Base-by-base conservation (phyloP, 2,888 invertebrate species). In the Epinotia ramella region DNA sequence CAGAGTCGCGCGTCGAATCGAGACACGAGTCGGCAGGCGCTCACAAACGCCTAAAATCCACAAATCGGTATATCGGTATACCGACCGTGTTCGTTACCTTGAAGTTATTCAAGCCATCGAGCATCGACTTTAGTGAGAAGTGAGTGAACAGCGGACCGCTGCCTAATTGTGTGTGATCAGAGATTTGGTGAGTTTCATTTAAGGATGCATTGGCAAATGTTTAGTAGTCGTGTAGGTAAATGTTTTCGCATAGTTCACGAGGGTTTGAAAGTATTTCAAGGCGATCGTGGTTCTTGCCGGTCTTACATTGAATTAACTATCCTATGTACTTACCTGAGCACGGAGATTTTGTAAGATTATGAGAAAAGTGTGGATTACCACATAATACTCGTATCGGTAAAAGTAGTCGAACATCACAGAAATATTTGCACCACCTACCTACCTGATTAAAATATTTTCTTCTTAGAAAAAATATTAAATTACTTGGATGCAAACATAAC, bases 261-360 rank as follows among this genome's bases (percentile, higher is more conserved):
- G 85, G 82, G 89, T 90, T 93, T 84, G 94, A 94, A 94, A 94
- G 94, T 94, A 93, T 94, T 94, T 91, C 94, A 94, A 94, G 94
- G 94, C 89, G 88, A 93, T 91, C 93, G 80, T 91, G 91, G 87
- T 84, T 87, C 88, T 87, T 82, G 82, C 84, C 84, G 82, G 85
- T 82, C 87, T 83, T 81, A 82, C 81, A 84, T 84, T 84, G 80
- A 82, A 84, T 84, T 83, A 84, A 79, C 80, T 79, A 79, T 79
- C 78, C 78, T 78, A 70, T 57, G 68, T 68, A 66, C n/a, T n/a
- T n/a, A n/a, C 62, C 62, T 59, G 40, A 53, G 46, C 63, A 20
- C 49, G 64, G 62, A 53, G 46, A 74, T 70, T 79, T 80, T 80
- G 79, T 79, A 78, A 78, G n/a, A 65, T 71, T 74, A 44, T 33